Conservation (phyloP, 2,888 invertebrate genomes). For the Meghimatium bilineatum region DNA sequence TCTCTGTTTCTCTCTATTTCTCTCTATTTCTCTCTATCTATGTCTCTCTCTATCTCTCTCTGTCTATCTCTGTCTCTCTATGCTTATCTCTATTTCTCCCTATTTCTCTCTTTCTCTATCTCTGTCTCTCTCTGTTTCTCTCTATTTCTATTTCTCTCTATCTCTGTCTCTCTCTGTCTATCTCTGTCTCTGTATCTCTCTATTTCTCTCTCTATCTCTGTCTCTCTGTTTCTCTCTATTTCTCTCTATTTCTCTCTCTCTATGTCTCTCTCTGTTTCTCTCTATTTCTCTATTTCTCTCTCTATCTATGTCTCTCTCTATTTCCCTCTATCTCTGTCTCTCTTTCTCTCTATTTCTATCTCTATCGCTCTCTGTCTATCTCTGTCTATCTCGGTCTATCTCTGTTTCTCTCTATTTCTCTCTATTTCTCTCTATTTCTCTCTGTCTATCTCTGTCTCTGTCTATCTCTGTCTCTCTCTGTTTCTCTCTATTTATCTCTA, state of each 20-base stretch:
- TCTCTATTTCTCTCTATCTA: neutral
- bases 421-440: too few species aligned
- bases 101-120: neutral
- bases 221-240: neutral
- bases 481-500: neutral
- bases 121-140: neutral
- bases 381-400: neutral
- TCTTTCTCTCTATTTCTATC: too few species aligned
- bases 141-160: conserved; percentile 24
- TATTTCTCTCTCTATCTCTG: neutral
- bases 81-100: neutral
- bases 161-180: conserved; percentile 25
- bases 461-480: conserved; percentile 10
- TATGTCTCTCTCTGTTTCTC: too few species aligned
- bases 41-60: neutral
- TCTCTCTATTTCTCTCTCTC: too few species aligned
- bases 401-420: neutral
- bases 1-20: neutral
- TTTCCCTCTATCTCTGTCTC: too few species aligned
- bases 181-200: conserved; percentile 20
- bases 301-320: too few species aligned
- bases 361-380: neutral
- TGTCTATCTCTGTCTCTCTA: neutral
- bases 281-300: too few species aligned
- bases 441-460: conserved; percentile 14